Evolutionary conservation across 1,140 invertebrate species (phyloP).

Genomic region (Microplitis demolitor): DNA sequence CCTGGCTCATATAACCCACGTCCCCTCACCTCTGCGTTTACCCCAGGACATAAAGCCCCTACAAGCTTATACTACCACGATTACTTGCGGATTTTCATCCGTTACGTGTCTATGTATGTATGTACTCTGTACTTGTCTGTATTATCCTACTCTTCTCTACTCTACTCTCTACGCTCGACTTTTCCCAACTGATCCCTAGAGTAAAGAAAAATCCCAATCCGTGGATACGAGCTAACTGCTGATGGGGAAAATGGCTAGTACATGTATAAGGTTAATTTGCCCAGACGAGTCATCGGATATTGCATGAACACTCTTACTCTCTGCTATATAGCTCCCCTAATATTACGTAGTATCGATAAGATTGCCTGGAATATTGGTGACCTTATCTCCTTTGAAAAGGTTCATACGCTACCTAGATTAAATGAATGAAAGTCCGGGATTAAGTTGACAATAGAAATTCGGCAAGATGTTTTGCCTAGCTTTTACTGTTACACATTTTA

Average conservation of each 20-base stretch:
- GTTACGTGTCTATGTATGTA: not conserved
- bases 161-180: conserved; percentile 14
- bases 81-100: conserved; percentile 4
- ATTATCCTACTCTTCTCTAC: too few species aligned
- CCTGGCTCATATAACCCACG: not conserved
- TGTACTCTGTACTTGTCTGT: not conserved
- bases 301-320: not conserved
- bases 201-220: conserved; percentile 19
- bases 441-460: too few species aligned
- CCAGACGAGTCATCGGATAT: conserved; percentile 14
- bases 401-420: not conserved
- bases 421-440: too few species aligned
- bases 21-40: not conserved
- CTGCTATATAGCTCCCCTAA: not conserved
- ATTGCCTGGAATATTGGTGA: conserved; percentile 8
- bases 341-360: conserved; percentile 12
- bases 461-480: too few species aligned
- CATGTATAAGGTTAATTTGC: conserved; percentile 23
- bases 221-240: not conserved
- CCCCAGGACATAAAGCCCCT: conserved; percentile 19
- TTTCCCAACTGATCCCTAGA: conserved; percentile 21
- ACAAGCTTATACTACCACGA: conserved; percentile 18
- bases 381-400: not conserved
- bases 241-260: not conserved
- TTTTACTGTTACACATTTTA: too few species aligned